phyloP scores from a whole-genome alignment of 1,140 invertebrate genomes.

The Oreohelix idahoensis region DNA sequence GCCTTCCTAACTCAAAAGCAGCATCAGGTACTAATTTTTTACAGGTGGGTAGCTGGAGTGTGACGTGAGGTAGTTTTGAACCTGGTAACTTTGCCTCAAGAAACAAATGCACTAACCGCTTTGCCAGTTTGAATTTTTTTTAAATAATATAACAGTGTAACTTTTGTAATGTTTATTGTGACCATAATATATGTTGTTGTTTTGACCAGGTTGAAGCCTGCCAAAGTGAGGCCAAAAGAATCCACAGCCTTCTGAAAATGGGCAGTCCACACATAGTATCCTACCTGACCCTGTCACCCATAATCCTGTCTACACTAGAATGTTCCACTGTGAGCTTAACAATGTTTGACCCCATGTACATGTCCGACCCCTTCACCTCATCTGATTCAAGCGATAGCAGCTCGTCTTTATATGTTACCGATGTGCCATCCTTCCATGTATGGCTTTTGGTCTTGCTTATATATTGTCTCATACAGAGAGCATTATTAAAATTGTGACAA shows the following conservation, averaged over 20 bases:
- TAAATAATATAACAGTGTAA: no score
- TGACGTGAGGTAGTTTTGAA: no score
- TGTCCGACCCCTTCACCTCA: not conserved
- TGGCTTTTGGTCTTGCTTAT: not conserved
- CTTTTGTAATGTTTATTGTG: no score
- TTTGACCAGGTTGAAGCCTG: slow-evolving; percentile 83
- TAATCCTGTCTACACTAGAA: slow-evolving; percentile 52
- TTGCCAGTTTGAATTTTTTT: no score
- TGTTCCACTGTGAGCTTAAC: not conserved
- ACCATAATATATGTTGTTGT: not conserved
- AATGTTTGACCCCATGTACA: not conserved
- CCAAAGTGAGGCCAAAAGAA: slow-evolving; percentile 86
- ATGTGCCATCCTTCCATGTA: not conserved
- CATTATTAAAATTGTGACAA: not conserved
- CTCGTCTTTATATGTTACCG: not conserved
- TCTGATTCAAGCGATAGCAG: not conserved
- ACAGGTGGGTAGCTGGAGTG: no score
- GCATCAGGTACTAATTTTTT: no score
- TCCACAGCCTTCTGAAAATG: slow-evolving; percentile 82
- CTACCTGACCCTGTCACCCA: slow-evolving; percentile 62
- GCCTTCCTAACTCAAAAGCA: no score
- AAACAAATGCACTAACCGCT: no score
- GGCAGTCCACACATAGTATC: slow-evolving; percentile 63
- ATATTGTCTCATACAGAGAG: not conserved
- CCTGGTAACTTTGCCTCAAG: no score